Conservation (phyloP, 1,140 invertebrate species). For the Pectinophora gossypiella region DNA sequence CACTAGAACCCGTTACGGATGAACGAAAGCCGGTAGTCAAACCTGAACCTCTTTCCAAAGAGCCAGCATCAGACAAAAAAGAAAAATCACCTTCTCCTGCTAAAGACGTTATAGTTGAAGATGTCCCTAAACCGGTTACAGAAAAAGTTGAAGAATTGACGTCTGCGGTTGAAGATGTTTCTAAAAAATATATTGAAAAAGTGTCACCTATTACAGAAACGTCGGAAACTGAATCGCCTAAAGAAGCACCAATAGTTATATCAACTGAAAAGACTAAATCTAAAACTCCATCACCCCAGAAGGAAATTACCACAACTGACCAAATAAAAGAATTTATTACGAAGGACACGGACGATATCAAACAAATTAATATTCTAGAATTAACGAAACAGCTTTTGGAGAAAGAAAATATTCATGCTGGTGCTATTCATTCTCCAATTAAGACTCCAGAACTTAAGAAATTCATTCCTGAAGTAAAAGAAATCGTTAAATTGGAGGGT, state of each 20-base stretch:
- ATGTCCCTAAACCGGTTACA: neutral
- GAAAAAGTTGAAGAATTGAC: neutral
- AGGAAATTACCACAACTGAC: neutral
- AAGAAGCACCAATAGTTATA: neutral
- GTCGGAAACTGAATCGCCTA: neutral
- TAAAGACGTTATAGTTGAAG: neutral
- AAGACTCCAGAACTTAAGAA: neutral
- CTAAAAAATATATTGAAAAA: neutral
- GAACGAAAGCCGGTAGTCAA: neutral
- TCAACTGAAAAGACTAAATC: neutral
- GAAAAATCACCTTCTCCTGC: neutral
- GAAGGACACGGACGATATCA: conserved; percentile 4
- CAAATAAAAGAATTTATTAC: conserved; percentile 15
- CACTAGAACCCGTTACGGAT: neutral
- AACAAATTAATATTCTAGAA: conserved; percentile 12
- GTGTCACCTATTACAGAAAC: neutral
- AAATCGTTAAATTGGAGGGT: too few relatives aligned
- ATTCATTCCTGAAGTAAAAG: too few relatives aligned
- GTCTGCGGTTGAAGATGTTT: neutral
- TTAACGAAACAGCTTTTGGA: conserved; percentile 13
- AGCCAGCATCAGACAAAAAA: neutral
- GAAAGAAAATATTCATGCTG: conserved; percentile 9
- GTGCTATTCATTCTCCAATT: neutral
- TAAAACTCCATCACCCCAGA: neutral
- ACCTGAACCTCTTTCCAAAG: neutral